Evolutionary conservation across 2,113 vertebrate species (phyloP), one percentile per base, ranked within the genome.

Genomic region (Aythya baeri): DNA sequence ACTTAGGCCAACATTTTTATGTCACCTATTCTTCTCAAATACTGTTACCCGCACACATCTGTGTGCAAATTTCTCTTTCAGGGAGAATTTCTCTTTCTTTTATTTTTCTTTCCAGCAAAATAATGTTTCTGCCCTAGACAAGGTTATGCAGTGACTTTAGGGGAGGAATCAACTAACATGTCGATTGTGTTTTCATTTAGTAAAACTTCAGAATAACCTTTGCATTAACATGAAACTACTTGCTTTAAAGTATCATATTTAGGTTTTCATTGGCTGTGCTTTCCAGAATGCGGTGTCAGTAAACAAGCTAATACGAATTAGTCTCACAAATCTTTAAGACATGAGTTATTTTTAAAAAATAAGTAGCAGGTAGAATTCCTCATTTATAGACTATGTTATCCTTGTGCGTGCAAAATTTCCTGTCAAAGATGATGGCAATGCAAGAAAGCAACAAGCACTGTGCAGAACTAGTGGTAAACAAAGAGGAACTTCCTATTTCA

Each of bases 401-500:
- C 95, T 94, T 80, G 41, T 82, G 91, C 46, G 23, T 82, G 66
- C 66, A 38, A 59, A 67, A 91, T 92, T 90, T 85, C 68, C 70
- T 43, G 77, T 65, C 85, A 93, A 89, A 52, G 83, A 95, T 90
- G 49, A 97, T 74, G 6, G 4, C 18, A 59, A 97, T 12, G 59
- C 61, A 94, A 91, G 92, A 95, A 94, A 97, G 85, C 94, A 95
- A 95, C 92, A 92, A 91, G 95, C 80, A 80, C 57, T 62, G 84
- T 77, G 89, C 84, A 92, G 92, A 91, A 95, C 85, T 52, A 97
- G 97, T 97, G 96, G 97, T 97, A 96, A 98, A 97, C 92, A 91
- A 96, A 97, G 96, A 97, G 88, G 72, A 94, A 84, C 86, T 96
- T 90, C 81, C 91, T 96, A 97, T 90, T 96, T 98, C 98, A 98